phyloP scores from a whole-genome alignment of 2,888 invertebrate genomes.

The Tanypteryx hageni region DNA sequence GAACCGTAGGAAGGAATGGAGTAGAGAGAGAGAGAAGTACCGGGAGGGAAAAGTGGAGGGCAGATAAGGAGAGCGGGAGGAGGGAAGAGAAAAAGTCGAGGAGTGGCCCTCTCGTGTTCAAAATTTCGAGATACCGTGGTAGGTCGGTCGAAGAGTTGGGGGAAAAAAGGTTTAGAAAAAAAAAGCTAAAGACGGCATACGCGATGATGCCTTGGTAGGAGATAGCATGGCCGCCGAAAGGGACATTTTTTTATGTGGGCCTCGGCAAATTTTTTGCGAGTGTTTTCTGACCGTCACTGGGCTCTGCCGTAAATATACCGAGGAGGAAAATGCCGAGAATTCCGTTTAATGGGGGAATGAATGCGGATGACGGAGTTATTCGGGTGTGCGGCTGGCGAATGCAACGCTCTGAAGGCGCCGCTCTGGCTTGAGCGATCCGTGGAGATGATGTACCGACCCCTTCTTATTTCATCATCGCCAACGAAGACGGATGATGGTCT shows the following conservation, averaged over 20 bases:
- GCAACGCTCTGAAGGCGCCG: background rate
- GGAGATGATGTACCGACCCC: background rate
- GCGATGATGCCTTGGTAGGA: background rate
- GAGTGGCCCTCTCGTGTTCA: slow-evolving; percentile 23
- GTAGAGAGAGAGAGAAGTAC: background rate
- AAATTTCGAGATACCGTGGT: background rate
- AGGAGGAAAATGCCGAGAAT: background rate
- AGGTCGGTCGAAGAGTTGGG: background rate
- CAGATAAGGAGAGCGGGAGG: background rate
- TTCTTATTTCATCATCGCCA: background rate
- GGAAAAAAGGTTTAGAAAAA: background rate
- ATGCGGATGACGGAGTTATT: background rate
- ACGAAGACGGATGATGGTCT: background rate
- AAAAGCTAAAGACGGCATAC: slow-evolving; percentile 3
- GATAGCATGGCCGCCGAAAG: slow-evolving; percentile 26
- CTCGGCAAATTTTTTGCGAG: slow-evolving; percentile 4
- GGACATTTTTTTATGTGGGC: slow-evolving; percentile 12
- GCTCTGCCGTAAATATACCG: background rate
- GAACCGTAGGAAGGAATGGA: background rate
- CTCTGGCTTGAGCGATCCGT: background rate
- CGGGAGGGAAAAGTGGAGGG: background rate
- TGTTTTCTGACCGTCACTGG: background rate
- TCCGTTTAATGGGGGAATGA: background rate
- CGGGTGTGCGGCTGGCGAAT: background rate
- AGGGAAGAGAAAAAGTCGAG: background rate